Conservation (phyloP, 2,113 vertebrate species). For the Hepsetus odoe region DNA sequence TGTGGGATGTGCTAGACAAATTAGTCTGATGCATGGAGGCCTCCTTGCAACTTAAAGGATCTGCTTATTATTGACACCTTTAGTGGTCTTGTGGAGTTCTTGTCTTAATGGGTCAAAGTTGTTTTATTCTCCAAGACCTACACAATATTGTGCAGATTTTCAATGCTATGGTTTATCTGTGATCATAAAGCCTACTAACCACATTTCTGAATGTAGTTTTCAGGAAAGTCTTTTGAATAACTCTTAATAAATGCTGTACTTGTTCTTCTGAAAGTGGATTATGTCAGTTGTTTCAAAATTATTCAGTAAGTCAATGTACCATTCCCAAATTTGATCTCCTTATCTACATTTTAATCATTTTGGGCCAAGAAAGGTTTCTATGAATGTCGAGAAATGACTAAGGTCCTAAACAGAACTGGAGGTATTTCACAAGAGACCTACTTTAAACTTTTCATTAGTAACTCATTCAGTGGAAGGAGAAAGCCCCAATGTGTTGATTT, state of each 20-base stretch:
- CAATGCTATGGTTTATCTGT: no score
- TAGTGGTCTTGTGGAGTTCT: no score
- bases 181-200: no score
- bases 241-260: not conserved
- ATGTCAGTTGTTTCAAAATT: conserved; percentile 3
- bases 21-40: no score
- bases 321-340: not conserved
- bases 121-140: no score
- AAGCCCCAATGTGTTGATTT: conserved; percentile 26
- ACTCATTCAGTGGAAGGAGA: conserved; percentile 38
- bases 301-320: conserved; percentile 6
- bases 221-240: not conserved
- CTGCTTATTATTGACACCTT: no score
- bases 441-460: not conserved
- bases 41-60: no score
- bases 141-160: no score
- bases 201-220: not conserved
- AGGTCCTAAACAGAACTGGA: not conserved
- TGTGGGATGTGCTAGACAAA: no score
- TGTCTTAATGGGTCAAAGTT: no score
- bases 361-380: not conserved
- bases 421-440: not conserved
- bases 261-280: not conserved
- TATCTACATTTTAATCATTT: not conserved
- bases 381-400: conserved; percentile 20